Percentiles rank a stretch among this genome's conserved stretches.
These are phyloP conservation scores for Tor tambroides DNA, from an alignment of 2,113 vertebrate species.

Conservation along the genomic window DNA sequence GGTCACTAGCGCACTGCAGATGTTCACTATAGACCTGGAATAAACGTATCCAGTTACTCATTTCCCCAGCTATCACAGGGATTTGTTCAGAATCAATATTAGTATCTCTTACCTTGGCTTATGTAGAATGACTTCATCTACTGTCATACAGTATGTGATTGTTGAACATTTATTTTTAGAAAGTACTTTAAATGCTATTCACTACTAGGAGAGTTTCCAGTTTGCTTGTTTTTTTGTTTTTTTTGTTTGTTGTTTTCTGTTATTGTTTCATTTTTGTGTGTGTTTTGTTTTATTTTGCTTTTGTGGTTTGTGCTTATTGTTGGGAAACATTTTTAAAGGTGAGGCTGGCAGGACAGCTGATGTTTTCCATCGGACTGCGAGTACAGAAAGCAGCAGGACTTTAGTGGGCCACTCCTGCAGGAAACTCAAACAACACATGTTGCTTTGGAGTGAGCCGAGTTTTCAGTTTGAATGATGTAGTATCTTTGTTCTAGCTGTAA, in stretches of 20 bases:
- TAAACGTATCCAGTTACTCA: not conserved
- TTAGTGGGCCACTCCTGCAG: not conserved
- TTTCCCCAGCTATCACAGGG: not conserved
- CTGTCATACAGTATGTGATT: not conserved
- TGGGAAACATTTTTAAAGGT: slow-evolving; percentile 22
- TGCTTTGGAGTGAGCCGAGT: not conserved
- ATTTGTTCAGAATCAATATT: slow-evolving; percentile 58
- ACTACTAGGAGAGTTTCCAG: too few relatives aligned
- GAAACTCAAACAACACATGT: not conserved
- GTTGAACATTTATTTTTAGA: not conserved
- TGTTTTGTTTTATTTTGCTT: too few relatives aligned
- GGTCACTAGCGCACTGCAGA: not conserved
- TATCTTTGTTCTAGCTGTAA: not conserved
- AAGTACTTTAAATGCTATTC: not conserved
- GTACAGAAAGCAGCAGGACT: slow-evolving; percentile 37
- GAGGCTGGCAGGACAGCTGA: not conserved
- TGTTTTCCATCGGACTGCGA: slow-evolving; percentile 1
- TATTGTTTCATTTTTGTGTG: too few relatives aligned
- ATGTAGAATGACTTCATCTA: slow-evolving; percentile 42
- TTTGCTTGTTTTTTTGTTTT: too few relatives aligned
- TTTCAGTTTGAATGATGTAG: slow-evolving; percentile 28
- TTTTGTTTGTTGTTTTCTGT: too few relatives aligned
- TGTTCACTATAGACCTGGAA: not conserved
- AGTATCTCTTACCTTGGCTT: slow-evolving; percentile 33
- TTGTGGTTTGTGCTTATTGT: not conserved